Conservation (phyloP, 2,797 vertebrate genomes). For the Perodicticus potto region DNA sequence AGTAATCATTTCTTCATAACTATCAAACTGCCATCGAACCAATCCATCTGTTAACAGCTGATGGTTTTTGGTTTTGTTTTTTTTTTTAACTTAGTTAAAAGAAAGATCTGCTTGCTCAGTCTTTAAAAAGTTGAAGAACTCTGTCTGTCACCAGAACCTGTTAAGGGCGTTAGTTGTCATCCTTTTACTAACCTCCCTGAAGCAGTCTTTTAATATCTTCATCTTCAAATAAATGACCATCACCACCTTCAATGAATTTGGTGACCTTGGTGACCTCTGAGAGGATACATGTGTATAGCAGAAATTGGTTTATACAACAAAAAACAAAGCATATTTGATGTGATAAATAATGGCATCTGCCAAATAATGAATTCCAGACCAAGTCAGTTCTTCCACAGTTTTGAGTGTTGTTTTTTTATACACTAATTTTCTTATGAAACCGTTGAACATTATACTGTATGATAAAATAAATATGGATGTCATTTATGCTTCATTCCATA, state of each 20-base stretch:
- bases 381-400: not conserved
- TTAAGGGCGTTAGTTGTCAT: slow-evolving; percentile 87
- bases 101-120: slow-evolving; percentile 81
- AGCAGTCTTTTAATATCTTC: slow-evolving; percentile 93
- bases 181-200: slow-evolving; percentile 92
- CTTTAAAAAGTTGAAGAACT: slow-evolving; percentile 89
- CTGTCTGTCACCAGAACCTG: slow-evolving; percentile 78
- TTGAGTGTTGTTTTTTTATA: not conserved
- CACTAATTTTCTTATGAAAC: not conserved
- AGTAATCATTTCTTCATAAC: slow-evolving; percentile 13
- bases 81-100: slow-evolving; percentile 29
- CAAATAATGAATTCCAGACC: slow-evolving; percentile 43
- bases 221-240: slow-evolving; percentile 91
- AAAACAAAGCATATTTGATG: slow-evolving; percentile 44
- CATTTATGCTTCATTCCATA: not conserved
- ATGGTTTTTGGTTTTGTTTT: not conserved
- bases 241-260: slow-evolving; percentile 92
- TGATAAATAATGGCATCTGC: slow-evolving; percentile 27
- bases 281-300: slow-evolving; percentile 89
- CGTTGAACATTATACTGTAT: not conserved
- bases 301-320: slow-evolving; percentile 82
- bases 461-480: not conserved
- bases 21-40: not conserved
- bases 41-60: not conserved
- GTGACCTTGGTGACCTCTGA: slow-evolving; percentile 93